Conservation (phyloP, 2,113 vertebrate genomes). For the Phainopepla nitens region DNA sequence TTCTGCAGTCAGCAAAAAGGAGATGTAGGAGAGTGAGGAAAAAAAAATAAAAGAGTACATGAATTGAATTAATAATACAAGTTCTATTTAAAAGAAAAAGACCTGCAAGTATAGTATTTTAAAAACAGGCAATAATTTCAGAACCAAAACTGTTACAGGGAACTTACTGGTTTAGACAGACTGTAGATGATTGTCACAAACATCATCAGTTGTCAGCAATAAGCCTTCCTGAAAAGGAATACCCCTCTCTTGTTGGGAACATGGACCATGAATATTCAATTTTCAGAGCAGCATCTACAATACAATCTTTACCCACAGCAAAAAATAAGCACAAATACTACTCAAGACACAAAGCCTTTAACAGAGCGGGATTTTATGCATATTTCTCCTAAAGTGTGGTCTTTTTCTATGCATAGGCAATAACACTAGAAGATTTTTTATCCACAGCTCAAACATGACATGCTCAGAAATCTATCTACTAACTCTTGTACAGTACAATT, state of each 20-base stretch:
- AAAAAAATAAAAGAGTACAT: neutral
- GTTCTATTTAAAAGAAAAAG: neutral
- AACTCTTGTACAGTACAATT: neutral
- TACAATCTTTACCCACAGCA: neutral
- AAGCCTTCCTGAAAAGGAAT: neutral
- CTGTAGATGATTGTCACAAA: neutral
- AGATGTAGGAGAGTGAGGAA: neutral
- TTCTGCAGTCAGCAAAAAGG: neutral
- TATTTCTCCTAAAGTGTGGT: neutral
- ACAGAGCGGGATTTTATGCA: neutral
- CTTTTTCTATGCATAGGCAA: neutral
- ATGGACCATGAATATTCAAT: neutral
- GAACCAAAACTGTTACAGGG: neutral
- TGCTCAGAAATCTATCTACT: neutral
- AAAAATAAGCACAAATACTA: neutral
- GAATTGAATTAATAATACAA: neutral
- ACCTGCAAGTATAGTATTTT: neutral
- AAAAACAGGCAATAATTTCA: neutral
- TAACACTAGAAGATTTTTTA: neutral
- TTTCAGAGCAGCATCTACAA: neutral
- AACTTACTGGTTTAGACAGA: neutral
- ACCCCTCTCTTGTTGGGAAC: rapidly evolving
- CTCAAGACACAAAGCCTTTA: neutral
- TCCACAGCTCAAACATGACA: neutral
- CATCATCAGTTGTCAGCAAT: neutral